Percentiles rank a stretch among this genome's conserved stretches.
These are phyloP conservation scores for Hydrotaea cyrtoneurina DNA, from an alignment of 2,888 invertebrate genomes.

Conservation along the genomic window DNA sequence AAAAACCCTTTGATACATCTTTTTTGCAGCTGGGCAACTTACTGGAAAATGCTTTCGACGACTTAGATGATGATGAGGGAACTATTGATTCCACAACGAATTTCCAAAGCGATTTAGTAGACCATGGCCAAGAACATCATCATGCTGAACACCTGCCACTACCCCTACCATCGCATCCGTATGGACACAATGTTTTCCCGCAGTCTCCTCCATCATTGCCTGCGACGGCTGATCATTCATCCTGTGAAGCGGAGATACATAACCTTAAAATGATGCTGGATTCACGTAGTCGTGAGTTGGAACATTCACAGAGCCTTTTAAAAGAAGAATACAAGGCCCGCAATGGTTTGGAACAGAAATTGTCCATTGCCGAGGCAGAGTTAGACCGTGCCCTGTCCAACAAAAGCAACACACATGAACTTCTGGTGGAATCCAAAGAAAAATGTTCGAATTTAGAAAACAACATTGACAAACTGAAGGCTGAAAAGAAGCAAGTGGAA, in stretches of 20 bases:
- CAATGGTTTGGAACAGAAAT: constrained; percentile 82
- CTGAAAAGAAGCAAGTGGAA: constrained; percentile 80
- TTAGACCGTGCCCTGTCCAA: constrained; percentile 83
- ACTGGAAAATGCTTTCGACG: constrained; percentile 86
- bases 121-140: constrained; percentile 37
- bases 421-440: constrained; percentile 82
- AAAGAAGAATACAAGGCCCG: constrained; percentile 72
- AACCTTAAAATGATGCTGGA: constrained; percentile 78
- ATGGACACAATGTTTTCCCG: constrained; percentile 45
- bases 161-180: background rate
- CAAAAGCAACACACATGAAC: constrained; percentile 84
- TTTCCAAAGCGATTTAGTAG: constrained; percentile 72
- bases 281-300: constrained; percentile 81
- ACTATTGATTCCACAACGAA: constrained; percentile 83
- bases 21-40: constrained; percentile 83
- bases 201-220: background rate
- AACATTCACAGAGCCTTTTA: constrained; percentile 80
- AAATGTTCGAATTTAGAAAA: constrained; percentile 78
- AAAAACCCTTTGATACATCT: background rate
- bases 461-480: constrained; percentile 74
- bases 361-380: constrained; percentile 84
- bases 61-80: constrained; percentile 86
- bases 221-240: constrained; percentile 28
- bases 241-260: constrained; percentile 71
- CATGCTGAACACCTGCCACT: constrained; percentile 42